phyloP scores from a whole-genome alignment of 2,888 invertebrate species.

The Exephanes ischioxanthus region DNA sequence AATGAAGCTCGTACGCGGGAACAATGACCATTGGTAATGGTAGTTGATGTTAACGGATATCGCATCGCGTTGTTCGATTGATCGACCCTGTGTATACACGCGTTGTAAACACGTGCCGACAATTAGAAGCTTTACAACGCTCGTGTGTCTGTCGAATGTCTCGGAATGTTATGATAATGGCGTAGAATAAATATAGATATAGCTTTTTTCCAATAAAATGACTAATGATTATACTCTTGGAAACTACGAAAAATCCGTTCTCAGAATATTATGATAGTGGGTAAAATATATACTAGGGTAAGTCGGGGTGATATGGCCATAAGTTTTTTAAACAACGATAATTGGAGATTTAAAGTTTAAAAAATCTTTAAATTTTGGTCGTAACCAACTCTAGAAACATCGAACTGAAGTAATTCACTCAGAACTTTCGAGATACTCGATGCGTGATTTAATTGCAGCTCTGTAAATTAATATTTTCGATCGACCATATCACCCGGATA shows the following conservation, averaged over 20 bases:
- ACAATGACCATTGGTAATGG: constrained; percentile 34
- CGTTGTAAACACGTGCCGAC: neutral
- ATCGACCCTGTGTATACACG: neutral
- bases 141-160: neutral
- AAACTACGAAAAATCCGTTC: neutral
- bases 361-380: too few species aligned
- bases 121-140: neutral
- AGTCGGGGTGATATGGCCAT: too few species aligned
- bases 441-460: too few species aligned
- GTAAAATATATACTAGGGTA: neutral
- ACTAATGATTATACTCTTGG: neutral
- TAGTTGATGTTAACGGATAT: constrained; percentile 31
- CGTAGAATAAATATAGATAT: too few species aligned
- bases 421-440: too few species aligned
- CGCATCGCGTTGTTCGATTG: constrained; percentile 21
- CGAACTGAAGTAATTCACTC: too few species aligned
- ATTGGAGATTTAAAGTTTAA: too few species aligned
- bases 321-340: too few species aligned
- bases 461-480: too few species aligned
- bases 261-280: neutral
- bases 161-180: neutral
- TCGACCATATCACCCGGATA: too few species aligned
- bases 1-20: constrained; percentile 20
- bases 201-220: neutral
- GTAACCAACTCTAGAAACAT: too few species aligned